Evolutionary conservation across 2,888 invertebrate genomes (phyloP).

Genomic region (Ichneumoninae sp.): DNA sequence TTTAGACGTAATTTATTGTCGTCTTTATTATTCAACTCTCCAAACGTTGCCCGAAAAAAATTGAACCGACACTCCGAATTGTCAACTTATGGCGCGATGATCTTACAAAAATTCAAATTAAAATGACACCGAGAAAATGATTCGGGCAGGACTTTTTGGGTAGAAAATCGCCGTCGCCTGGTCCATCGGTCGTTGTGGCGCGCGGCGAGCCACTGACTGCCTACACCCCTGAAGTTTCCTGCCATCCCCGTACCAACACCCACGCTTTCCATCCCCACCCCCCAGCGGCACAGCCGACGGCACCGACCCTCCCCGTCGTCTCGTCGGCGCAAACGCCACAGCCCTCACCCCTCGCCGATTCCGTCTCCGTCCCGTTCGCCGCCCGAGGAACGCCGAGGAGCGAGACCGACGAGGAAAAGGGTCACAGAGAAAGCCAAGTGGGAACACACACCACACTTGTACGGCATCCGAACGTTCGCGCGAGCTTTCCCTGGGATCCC

Average conservation of each 20-base stretch:
- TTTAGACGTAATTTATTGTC: no score
- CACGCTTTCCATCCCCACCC: conserved; percentile 72
- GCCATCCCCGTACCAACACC: conserved; percentile 67
- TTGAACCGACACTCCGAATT: no score
- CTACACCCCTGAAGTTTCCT: conserved; percentile 65
- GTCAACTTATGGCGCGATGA: no score
- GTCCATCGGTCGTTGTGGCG: conserved; percentile 79
- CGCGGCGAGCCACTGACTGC: conserved; percentile 83
- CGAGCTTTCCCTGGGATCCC: conserved; percentile 30
- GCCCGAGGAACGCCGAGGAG: conserved; percentile 14
- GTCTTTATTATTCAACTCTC: no score
- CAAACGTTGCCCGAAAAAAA: no score
- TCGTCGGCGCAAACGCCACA: conserved; percentile 81
- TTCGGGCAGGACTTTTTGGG: conserved; percentile 9
- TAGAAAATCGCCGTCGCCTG: conserved; percentile 52
- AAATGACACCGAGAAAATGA: not conserved
- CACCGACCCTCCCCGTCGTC: conserved; percentile 72
- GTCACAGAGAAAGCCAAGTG: conserved; percentile 35
- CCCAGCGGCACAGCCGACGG: conserved; percentile 42
- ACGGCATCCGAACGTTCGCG: conserved; percentile 41
- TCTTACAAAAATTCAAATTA: not conserved
- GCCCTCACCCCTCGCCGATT: conserved; percentile 29
- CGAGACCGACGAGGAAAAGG: conserved; percentile 17
- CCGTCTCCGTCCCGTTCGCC: conserved; percentile 24
- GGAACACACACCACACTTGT: conserved; percentile 17